phyloP scores from a whole-genome alignment of 1,140 invertebrate species.

The Homarus americanus region DNA sequence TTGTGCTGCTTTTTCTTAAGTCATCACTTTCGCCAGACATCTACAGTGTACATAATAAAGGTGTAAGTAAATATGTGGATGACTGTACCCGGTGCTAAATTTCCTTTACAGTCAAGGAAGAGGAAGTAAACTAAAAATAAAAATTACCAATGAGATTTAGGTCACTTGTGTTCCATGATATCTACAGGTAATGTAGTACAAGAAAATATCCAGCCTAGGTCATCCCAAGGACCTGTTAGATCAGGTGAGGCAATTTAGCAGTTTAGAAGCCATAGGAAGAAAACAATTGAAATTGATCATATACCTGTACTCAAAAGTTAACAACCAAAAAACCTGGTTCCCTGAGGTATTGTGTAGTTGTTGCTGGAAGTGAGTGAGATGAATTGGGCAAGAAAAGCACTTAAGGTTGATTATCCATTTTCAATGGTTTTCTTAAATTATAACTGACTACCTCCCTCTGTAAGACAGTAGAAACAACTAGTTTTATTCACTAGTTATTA shows the following conservation, averaged over 20 bases:
- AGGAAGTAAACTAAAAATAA: slow-evolving; percentile 61
- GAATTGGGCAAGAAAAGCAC: slow-evolving; percentile 42
- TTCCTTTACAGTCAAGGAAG: slow-evolving; percentile 63
- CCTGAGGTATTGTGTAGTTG: slow-evolving; percentile 24
- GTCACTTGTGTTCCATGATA: slow-evolving; percentile 58
- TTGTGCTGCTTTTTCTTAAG: slow-evolving; percentile 57
- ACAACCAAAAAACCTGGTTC: slow-evolving; percentile 15
- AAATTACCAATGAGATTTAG: slow-evolving; percentile 49
- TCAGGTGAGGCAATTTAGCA: slow-evolving; percentile 50
- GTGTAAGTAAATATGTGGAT: slow-evolving; percentile 65
- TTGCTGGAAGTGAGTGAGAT: slow-evolving; percentile 38
- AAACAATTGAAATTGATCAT: background rate
- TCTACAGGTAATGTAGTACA: slow-evolving; percentile 51
- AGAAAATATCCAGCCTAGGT: slow-evolving; percentile 52
- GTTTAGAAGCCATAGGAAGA: slow-evolving; percentile 35
- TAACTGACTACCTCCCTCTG: slow-evolving; percentile 71
- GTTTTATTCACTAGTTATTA: slow-evolving; percentile 46
- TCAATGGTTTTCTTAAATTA: slow-evolving; percentile 54
- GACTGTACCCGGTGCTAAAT: slow-evolving; percentile 68
- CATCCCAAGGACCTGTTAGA: slow-evolving; percentile 54
- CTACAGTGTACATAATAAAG: slow-evolving; percentile 68
- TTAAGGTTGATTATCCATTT: slow-evolving; percentile 45
- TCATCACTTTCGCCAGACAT: slow-evolving; percentile 66
- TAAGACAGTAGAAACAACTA: slow-evolving; percentile 57
- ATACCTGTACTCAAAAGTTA: background rate